These are phyloP conservation scores for Heliconius ismenius DNA, from an alignment of 2,888 invertebrate species.

Conservation along the genomic window DNA sequence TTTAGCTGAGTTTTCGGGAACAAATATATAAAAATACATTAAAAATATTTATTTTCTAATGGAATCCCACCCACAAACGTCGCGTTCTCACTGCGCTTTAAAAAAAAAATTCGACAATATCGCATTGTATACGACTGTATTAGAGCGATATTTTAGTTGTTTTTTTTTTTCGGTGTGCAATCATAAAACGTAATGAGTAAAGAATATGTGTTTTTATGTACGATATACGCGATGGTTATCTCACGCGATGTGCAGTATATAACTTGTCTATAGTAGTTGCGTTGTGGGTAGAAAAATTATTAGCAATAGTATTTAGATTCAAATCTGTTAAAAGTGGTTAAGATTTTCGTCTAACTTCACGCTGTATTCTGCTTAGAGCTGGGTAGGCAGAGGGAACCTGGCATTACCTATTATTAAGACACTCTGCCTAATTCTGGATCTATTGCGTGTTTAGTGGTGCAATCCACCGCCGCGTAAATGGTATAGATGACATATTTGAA, in stretches of 20 bases:
- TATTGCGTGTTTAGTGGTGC: too few relatives aligned
- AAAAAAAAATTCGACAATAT: not conserved
- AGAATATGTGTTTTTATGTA: constrained; percentile 49
- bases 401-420: too few relatives aligned
- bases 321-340: not conserved
- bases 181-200: constrained; percentile 48
- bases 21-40: not conserved
- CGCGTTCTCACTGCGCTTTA: not conserved
- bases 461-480: too few relatives aligned
- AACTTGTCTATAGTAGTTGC: not conserved
- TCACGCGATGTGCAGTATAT: constrained; percentile 46
- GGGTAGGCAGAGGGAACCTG: too few relatives aligned
- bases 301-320: not conserved
- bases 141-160: not conserved
- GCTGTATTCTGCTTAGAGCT: too few relatives aligned
- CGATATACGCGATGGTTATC: constrained; percentile 46
- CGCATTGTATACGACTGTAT: not conserved
- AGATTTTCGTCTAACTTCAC: too few relatives aligned
- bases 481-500: too few relatives aligned
- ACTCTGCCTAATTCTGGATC: too few relatives aligned
- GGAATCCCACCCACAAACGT: not conserved
- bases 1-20: too few relatives aligned
- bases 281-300: not conserved
- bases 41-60: not conserved
- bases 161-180: constrained; percentile 10